phyloP scores from a whole-genome alignment of 2,113 vertebrate genomes.

The Lipophrys pholis region DNA sequence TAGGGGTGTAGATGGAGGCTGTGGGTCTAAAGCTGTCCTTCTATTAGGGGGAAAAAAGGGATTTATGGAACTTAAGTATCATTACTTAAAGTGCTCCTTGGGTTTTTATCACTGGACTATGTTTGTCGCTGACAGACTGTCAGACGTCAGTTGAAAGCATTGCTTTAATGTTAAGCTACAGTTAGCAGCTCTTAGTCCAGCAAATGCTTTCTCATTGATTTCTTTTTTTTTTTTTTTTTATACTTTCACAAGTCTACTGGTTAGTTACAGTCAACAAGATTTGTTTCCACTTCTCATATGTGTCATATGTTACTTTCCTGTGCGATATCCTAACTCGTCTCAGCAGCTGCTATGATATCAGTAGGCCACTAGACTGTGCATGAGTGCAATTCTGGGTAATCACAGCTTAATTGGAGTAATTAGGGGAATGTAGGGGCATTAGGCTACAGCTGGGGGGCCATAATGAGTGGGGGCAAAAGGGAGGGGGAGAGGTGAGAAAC shows the following conservation, averaged over 20 bases:
- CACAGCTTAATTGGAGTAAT: conserved; percentile 85
- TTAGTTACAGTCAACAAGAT: neutral
- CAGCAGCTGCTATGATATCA: conserved; percentile 72
- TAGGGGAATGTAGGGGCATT: conserved; percentile 80
- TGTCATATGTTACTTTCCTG: conserved; percentile 32
- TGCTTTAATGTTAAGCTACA: conserved; percentile 22
- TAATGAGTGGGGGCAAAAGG: conserved; percentile 71
- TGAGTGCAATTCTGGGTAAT: conserved; percentile 83
- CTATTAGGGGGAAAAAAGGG: conserved; percentile 7
- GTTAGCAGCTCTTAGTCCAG: conserved; percentile 13
- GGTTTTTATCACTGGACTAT: no score
- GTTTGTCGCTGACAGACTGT: neutral
- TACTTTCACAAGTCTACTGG: neutral
- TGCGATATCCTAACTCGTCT: conserved; percentile 57
- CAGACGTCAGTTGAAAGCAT: conserved; percentile 6
- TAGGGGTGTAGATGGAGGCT: conserved; percentile 49
- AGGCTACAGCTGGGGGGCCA: conserved; percentile 81
- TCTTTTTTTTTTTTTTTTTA: neutral
- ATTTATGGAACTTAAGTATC: conserved; percentile 32
- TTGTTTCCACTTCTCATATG: neutral
- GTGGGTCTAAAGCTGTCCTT: conserved; percentile 51
- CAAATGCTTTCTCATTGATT: neutral
- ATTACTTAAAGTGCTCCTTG: conserved; percentile 25
- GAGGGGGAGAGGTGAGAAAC: conserved; percentile 61
- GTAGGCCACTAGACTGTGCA: conserved; percentile 73